Percentiles rank a stretch among this genome's conserved stretches.
Evolutionary conservation across 2,797 vertebrate species (phyloP).

Genomic region (Hippopotamyrus pictus): DNA sequence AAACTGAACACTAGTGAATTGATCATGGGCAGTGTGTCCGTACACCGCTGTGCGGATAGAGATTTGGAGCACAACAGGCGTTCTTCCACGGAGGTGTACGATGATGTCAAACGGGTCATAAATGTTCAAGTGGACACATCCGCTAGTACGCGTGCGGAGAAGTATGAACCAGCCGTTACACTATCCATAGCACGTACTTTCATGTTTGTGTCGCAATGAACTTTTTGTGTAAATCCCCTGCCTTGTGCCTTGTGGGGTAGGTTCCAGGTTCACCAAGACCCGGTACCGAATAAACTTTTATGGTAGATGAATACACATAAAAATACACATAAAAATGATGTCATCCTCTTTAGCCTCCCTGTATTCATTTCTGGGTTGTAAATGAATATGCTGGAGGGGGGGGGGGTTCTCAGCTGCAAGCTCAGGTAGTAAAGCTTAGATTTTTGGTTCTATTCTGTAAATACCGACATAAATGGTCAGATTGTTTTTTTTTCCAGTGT

Average conservation of each 20-base stretch:
- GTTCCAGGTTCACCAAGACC: background rate
- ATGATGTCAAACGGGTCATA: too few species aligned
- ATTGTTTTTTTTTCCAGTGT: background rate
- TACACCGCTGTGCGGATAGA: too few species aligned
- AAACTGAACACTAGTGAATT: too few species aligned
- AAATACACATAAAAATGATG: background rate
- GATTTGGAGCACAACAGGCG: too few species aligned
- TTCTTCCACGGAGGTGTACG: too few species aligned
- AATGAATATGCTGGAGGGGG: background rate
- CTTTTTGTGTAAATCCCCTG: background rate
- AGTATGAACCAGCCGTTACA: background rate
- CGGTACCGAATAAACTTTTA: background rate
- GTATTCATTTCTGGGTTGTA: background rate
- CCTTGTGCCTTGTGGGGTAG: background rate
- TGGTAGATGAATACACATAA: background rate
- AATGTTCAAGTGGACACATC: too few species aligned
- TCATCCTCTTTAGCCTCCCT: background rate
- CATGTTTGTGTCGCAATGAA: background rate
- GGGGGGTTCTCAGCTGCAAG: background rate
- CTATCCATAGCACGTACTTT: background rate
- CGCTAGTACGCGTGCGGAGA: too few species aligned
- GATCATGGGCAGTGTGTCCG: too few species aligned
- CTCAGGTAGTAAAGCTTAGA: background rate
- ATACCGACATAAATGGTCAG: background rate
- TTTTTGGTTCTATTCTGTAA: background rate